Percentiles rank a stretch among this genome's conserved stretches.
Conservation (phyloP, 1,140 invertebrate genomes). For the Marisa cornuarietis region DNA sequence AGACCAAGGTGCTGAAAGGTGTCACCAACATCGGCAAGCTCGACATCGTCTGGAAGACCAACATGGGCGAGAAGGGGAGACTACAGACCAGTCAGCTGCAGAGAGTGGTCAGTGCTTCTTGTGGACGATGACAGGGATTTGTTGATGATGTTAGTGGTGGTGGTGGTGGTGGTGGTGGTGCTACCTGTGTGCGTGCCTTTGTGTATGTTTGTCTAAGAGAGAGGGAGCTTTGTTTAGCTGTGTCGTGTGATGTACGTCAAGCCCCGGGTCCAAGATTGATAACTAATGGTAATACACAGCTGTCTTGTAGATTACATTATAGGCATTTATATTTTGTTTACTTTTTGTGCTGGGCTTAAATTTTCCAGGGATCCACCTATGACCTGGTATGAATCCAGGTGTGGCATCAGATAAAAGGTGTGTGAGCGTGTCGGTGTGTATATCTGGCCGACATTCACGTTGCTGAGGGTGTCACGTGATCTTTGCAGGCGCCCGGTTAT, state of each 20-base stretch:
- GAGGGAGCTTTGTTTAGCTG: too few species aligned
- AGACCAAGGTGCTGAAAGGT: constrained; percentile 79
- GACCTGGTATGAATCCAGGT: not conserved
- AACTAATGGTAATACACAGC: too few species aligned
- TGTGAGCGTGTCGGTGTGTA: not conserved
- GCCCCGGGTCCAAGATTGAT: too few species aligned
- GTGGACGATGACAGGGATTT: not conserved
- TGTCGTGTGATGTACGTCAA: too few species aligned
- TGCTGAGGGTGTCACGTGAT: constrained; percentile 40
- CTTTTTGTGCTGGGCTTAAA: too few species aligned
- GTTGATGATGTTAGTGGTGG: not conserved
- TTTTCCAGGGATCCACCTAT: too few species aligned
- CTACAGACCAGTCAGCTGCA: constrained; percentile 95
- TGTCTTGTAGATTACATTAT: too few species aligned
- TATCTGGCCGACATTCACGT: not conserved
- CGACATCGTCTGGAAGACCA: constrained; percentile 97
- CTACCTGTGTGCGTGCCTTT: not conserved
- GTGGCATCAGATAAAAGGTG: not conserved
- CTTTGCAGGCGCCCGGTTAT: constrained; percentile 81
- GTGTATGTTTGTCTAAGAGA: not conserved
- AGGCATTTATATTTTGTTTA: too few species aligned
- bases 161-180: not conserved
- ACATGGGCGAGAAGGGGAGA: constrained; percentile 92
- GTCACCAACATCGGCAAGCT: constrained; percentile 94
- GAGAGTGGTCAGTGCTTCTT: constrained; percentile 75